These are phyloP conservation scores for Mamestra configurata DNA, from an alignment of 1,140 invertebrate genomes.

Conservation along the genomic window DNA sequence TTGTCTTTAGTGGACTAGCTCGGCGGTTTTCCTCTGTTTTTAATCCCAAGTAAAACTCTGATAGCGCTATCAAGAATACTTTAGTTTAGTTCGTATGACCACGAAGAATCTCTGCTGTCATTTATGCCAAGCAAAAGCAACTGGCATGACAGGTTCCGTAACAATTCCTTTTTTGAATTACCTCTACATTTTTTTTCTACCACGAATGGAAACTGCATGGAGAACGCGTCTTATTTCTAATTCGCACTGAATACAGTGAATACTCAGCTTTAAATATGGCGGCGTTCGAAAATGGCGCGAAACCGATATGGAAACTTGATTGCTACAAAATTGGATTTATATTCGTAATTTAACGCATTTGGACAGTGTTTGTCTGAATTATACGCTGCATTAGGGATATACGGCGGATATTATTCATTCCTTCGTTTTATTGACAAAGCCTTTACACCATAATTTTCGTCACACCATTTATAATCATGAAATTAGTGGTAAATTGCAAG, in stretches of 20 bases:
- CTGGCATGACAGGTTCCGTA: neutral
- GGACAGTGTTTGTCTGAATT: constrained; percentile 14
- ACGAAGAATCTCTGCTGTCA: too few relatives aligned
- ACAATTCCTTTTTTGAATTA: neutral
- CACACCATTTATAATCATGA: neutral
- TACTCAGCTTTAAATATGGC: constrained; percentile 35
- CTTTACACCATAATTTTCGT: neutral
- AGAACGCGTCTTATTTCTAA: constrained; percentile 23
- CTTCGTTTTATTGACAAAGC: constrained; percentile 7
- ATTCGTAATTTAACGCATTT: constrained; percentile 36
- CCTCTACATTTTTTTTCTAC: neutral
- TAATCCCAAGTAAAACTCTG: too few relatives aligned
- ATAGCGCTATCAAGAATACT: too few relatives aligned
- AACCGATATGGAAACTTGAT: constrained; percentile 46
- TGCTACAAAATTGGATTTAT: constrained; percentile 42
- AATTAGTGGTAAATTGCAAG: neutral
- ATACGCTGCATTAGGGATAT: constrained; percentile 9
- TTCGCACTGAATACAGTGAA: neutral
- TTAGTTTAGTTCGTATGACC: too few relatives aligned
- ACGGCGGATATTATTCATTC: neutral
- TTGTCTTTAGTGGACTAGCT: too few relatives aligned
- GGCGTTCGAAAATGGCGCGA: constrained; percentile 41
- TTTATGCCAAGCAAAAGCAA: neutral
- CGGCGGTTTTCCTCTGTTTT: too few relatives aligned
- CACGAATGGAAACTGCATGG: neutral